phyloP scores from a whole-genome alignment of 1,140 invertebrate species.

The Drosophila repletoides region DNA sequence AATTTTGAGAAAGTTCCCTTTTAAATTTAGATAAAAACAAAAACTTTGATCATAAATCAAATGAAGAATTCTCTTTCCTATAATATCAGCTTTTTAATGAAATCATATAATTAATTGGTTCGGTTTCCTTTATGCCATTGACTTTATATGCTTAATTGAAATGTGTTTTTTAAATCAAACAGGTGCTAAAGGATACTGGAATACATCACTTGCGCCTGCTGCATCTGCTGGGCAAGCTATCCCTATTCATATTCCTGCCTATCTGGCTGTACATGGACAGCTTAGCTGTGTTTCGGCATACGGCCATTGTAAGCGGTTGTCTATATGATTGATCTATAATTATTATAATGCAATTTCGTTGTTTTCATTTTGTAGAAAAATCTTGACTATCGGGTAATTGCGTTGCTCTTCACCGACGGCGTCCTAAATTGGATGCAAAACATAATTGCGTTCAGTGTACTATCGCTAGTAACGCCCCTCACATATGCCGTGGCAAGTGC shows the following conservation, averaged over 20 bases:
- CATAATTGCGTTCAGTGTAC: conserved; percentile 95
- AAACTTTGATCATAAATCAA: too few species aligned
- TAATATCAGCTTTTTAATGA: too few species aligned
- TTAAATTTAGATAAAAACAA: too few species aligned
- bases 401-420: conserved; percentile 91
- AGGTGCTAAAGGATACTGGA: conserved; percentile 93
- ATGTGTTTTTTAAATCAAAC: too few species aligned
- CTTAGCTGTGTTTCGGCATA: conserved; percentile 86
- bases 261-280: conserved; percentile 93
- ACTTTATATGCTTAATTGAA: too few species aligned
- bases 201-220: conserved; percentile 94
- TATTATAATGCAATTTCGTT: neutral
- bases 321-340: neutral
- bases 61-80: too few species aligned
- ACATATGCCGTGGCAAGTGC: conserved; percentile 98
- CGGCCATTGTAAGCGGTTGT: conserved; percentile 75
- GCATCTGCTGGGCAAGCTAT: conserved; percentile 90
- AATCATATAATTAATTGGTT: too few species aligned
- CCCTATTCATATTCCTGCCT: conserved; percentile 93
- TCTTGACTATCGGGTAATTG: conserved; percentile 84
- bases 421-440: conserved; percentile 97
- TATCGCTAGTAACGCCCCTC: conserved; percentile 94
- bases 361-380: conserved; percentile 78
- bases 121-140: too few species aligned
- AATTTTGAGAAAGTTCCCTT: too few species aligned